Conservation (phyloP, 2,888 invertebrate species). For the Bombylius major region DNA sequence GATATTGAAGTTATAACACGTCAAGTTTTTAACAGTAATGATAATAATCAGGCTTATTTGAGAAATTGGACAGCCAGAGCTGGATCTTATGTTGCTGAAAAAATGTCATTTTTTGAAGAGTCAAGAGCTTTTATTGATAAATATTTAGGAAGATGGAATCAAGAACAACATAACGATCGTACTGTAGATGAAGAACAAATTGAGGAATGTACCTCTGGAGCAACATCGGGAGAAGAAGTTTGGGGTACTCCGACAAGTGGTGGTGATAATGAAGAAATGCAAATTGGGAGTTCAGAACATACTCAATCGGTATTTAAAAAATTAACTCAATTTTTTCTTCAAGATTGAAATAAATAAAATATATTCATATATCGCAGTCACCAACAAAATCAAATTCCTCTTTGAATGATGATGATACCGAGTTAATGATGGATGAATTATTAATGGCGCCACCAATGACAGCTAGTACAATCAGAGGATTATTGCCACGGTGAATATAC, state of each 20-base stretch:
- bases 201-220: constrained; percentile 66
- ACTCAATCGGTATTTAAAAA: constrained; percentile 42
- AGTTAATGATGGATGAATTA: constrained; percentile 70
- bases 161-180: constrained; percentile 19
- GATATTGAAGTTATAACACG: constrained; percentile 21
- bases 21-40: constrained; percentile 16
- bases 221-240: constrained; percentile 72
- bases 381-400: constrained; percentile 51
- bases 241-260: constrained; percentile 85
- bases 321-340: no score
- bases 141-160: constrained; percentile 43
- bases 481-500: constrained; percentile 48
- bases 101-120: constrained; percentile 59
- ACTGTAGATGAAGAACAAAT: constrained; percentile 46
- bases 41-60: constrained; percentile 11
- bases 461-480: constrained; percentile 55
- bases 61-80: constrained; percentile 67
- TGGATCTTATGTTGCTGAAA: constrained; percentile 69
- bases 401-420: constrained; percentile 62
- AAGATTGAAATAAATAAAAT: constrained; percentile 21
- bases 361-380: constrained; percentile 33
- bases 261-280: constrained; percentile 66
- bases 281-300: constrained; percentile 49
- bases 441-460: constrained; percentile 65
- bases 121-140: constrained; percentile 39